phyloP scores from a whole-genome alignment of 2,888 invertebrate species.

The Conomelus anceps region DNA sequence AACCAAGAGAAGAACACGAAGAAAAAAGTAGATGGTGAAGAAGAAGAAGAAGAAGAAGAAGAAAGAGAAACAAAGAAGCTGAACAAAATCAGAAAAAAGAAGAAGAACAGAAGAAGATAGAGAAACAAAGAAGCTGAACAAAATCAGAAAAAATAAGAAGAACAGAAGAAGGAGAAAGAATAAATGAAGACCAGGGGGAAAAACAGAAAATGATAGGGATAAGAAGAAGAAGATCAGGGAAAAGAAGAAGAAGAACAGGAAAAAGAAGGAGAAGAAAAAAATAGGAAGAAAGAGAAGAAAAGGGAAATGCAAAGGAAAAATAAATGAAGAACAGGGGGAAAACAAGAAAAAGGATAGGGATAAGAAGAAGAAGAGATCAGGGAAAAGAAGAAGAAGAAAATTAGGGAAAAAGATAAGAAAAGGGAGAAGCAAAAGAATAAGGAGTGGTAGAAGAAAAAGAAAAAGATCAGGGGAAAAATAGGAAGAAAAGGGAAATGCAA shows the following conservation, averaged over 20 bases:
- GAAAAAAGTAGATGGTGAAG: background rate
- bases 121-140: too few relatives aligned
- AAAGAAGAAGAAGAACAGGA: too few relatives aligned
- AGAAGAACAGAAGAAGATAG: too few relatives aligned
- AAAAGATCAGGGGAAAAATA: too few relatives aligned
- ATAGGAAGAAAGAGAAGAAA: too few relatives aligned
- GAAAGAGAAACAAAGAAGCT: background rate
- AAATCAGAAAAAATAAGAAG: background rate
- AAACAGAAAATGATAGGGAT: background rate
- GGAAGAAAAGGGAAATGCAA: too few relatives aligned
- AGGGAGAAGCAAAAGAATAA: background rate
- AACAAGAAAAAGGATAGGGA: background rate
- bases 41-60: background rate
- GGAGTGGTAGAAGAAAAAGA: background rate
- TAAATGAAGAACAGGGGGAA: background rate
- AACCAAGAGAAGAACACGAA: too few relatives aligned
- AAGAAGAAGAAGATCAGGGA: background rate
- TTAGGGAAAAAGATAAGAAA: too few relatives aligned
- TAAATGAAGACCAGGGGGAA: background rate
- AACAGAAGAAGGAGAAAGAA: background rate
- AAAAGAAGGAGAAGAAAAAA: too few relatives aligned
- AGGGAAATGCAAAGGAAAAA: background rate
- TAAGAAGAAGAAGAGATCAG: background rate
- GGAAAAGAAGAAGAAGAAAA: background rate
- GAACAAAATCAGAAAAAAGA: background rate